phyloP scores from a whole-genome alignment of 2,797 vertebrate species.

The Sebastes steindachneri region DNA sequence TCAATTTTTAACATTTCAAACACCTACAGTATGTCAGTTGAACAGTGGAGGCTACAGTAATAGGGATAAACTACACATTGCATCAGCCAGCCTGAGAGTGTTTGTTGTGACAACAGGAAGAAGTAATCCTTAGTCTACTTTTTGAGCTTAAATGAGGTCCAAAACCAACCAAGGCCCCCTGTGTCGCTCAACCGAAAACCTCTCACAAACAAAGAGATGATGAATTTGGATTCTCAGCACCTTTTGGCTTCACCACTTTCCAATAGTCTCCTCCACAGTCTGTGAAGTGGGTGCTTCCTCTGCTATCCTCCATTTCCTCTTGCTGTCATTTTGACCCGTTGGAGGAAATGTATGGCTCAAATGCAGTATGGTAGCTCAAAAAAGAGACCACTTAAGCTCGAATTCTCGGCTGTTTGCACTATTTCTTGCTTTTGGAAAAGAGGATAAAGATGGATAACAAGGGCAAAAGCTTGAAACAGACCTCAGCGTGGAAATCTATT shows the following conservation, averaged over 20 bases:
- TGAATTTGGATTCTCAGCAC: slow-evolving; percentile 37
- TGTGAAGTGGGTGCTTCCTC: not conserved
- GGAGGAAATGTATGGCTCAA: slow-evolving; percentile 29
- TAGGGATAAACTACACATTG: not conserved
- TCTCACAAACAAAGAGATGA: slow-evolving; percentile 22
- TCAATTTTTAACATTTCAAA: slow-evolving; percentile 9
- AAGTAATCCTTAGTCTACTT: slow-evolving; percentile 6
- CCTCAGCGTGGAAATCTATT: slow-evolving; percentile 32
- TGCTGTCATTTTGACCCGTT: slow-evolving; percentile 25
- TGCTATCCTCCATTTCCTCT: slow-evolving; percentile 15
- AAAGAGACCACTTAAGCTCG: slow-evolving; percentile 11
- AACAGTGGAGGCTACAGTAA: not conserved
- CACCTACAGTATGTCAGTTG: not conserved
- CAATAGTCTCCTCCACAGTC: slow-evolving; percentile 3
- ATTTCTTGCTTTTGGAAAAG: slow-evolving; percentile 31
- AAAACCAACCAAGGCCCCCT: not conserved
- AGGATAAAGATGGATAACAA: slow-evolving; percentile 2
- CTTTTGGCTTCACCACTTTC: slow-evolving; percentile 11
- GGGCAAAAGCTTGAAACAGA: slow-evolving; percentile 46
- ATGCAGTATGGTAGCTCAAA: slow-evolving; percentile 11
- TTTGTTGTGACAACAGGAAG: not conserved
- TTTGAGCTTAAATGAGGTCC: slow-evolving; percentile 7
- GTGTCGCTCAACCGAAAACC: not conserved
- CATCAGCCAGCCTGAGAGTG: not conserved
- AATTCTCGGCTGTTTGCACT: slow-evolving; percentile 29